A percentile compares a stretch with the other conserved stretches of the same genome.
phyloP scores from a whole-genome alignment of 1,140 invertebrate species.

The Phortica variegata region DNA sequence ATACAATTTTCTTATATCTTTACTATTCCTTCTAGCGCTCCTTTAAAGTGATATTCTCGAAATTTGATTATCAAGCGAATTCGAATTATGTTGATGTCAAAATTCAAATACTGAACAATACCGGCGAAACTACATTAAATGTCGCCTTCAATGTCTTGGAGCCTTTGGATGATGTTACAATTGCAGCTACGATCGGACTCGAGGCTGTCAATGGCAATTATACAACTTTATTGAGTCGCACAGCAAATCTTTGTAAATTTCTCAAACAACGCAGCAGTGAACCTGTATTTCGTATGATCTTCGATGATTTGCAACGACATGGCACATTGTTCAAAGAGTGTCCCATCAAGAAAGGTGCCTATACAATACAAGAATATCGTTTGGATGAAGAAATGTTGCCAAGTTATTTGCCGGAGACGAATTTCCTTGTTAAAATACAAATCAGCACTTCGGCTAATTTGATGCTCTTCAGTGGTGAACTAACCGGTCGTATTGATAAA shows the following conservation, averaged over 20 bases:
- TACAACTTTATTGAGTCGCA: slow-evolving; percentile 25
- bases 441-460: slow-evolving; percentile 18
- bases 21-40: slow-evolving; percentile 31
- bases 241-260: slow-evolving; percentile 38
- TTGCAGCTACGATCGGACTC: slow-evolving; percentile 20
- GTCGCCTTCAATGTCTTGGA: slow-evolving; percentile 16
- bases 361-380: slow-evolving; percentile 27
- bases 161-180: slow-evolving; percentile 28
- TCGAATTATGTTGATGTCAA: slow-evolving; percentile 29
- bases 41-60: slow-evolving; percentile 40
- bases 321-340: slow-evolving; percentile 39
- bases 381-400: slow-evolving; percentile 46
- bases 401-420: slow-evolving; percentile 42
- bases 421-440: slow-evolving; percentile 22
- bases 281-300: slow-evolving; percentile 26
- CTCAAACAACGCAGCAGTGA: slow-evolving; percentile 35
- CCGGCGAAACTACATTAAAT: slow-evolving; percentile 20
- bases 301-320: slow-evolving; percentile 35
- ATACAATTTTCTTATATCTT: neutral
- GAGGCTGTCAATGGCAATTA: slow-evolving; percentile 33
- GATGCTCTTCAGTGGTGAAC: slow-evolving; percentile 19
- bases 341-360: slow-evolving; percentile 33
- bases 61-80: slow-evolving; percentile 29
- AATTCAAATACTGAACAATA: slow-evolving; percentile 28
- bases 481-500: slow-evolving; percentile 43